Evolutionary conservation across 2,113 vertebrate genomes (phyloP), one percentile per base, ranked within the genome.

Genomic region (Bucco capensis): DNA sequence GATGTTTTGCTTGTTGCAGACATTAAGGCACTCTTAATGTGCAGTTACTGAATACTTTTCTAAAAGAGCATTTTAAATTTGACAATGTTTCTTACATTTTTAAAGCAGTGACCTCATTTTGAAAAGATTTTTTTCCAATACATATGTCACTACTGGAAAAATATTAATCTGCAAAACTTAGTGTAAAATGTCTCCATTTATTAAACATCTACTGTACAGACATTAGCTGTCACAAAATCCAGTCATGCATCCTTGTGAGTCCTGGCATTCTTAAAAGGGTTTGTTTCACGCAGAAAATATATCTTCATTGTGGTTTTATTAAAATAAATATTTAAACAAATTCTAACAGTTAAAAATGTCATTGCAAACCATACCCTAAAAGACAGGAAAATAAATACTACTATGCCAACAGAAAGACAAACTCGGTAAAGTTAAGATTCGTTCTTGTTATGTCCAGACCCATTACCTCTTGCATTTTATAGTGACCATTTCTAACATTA

Each of bases 41-140:
- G 90, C 86, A 95, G 91, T 92, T 91, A 91, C 88, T 80, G 92
- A 94, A 83, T 93, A 91, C 86, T 92, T 95, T 90, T 83, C 92
- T 95, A 70, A 96, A 96, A 96, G 90, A 95, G 90, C 95, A 95
- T 95, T 96, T 96, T 95, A 96, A 94, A 96, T 96, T 90, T 95
- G 96, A 95, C 96, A 96, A 95, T 88, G 72, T 96, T 96, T 94
- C 90, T 86, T 96, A 94, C 94, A 95, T 96, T 96, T 96, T 95
- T 95, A 95, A 96, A 96, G 92, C 83, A 79, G 58, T 95, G 96
- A 90, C 94, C 93, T 96, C 90, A 92, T 96, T 96, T 92, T 33
- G 76, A 87, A 85, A 91, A 73, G 38, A 85, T 42, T 83, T 81
- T 92, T 93, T 92, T 66, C 86, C 92, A 93, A 79, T 95, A 93